Evolutionary conservation across 2,797 vertebrate genomes (phyloP), one percentile per base, ranked within the genome.

Genomic region (Octomys mimax): DNA sequence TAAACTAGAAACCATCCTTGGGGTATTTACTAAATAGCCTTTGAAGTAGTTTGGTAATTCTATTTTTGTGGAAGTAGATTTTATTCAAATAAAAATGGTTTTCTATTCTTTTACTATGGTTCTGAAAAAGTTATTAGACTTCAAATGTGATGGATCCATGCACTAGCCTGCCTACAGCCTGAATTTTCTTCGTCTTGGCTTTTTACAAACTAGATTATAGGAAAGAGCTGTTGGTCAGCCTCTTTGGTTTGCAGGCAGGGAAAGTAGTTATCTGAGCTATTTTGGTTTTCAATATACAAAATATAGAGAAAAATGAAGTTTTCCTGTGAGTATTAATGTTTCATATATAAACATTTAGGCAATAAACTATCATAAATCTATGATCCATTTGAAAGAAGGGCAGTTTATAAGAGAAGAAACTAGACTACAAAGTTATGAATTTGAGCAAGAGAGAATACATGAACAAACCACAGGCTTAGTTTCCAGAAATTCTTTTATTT

Each of bases 71-170:
- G 64, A 91, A 92, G 91, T 91, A 83, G 83, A 96, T 81, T 97
- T 96, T 96, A 96, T 97, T 97, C 91, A 97, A 96, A 95, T 95
- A 96, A 95, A 97, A 96, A 96, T 77, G 83, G 42, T 57, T 91
- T 92, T 33, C 86, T 95, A 49, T 91, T 95, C 95, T 96, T 91
- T 95, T 92, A 97, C 87, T 92, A 71, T 82, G 62, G 61, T 96
- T 96, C 59, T 96, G 89, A 95, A 97, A 95, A 97, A 96, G 66
- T 97, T 94, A 98, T 97, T 97, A 94, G 91, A 81, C 94, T 95
- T 96, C 92, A 91, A 96, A 97, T 96, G 91, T 75, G 78, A 92
- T 92, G 83, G 94, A 90, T 89, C 71, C 36, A 39, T 59, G 49
- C 61, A 75, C 84, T 90, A 92, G 89, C 80, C 70, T 91, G 96